Base-by-base conservation (phyloP, 2,888 invertebrate species). In the Balanococcus diminutus region DNA sequence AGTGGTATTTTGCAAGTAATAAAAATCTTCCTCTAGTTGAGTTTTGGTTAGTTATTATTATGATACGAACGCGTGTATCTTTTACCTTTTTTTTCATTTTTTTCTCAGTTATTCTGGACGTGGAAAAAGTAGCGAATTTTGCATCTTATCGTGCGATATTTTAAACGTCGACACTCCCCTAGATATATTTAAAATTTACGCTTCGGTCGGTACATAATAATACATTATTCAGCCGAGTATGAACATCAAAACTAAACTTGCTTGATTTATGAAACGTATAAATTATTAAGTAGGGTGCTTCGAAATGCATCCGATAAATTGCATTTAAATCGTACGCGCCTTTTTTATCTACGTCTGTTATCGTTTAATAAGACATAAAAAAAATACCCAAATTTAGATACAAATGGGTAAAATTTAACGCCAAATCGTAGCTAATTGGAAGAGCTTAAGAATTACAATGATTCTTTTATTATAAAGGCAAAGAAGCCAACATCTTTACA, bases 221-320 rank as follows among this genome's bases (percentile, higher is more conserved):
- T 79, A 79, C 75, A 79, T 79, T 79, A 79, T 79, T 79, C 75
- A 79, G 75, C 75, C 75, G 75, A 79, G 75, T 79, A 79, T 79
- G 75, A 79, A 79, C 75, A 79, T 79, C 75, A 79, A 79, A 79
- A 79, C 75, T 79, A 79, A 79, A 79, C 75, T 79, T 19, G 75
- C 36, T 79, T 79, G 75, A 79, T 79, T 79, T 79, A 79, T 79
- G 75, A 22, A 36, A 79, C 75, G 9, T 36, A 79, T 79, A 79
- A 79, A 79, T 79, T 79, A 79, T 79, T 79, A 79, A 79, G 36
- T 79, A 79, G 75, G 75, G 75, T 79, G 75, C 75, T 36, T 79
- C 32, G 75, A 79, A 79, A 79, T 79, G 75, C 75, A 79, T 79
- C 75, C 75, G 75, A 79, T 79, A 79, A 79, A 79, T 79, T 79